Conservation (phyloP, 2,888 invertebrate species). For the Hemistola chrysoprasaria region DNA sequence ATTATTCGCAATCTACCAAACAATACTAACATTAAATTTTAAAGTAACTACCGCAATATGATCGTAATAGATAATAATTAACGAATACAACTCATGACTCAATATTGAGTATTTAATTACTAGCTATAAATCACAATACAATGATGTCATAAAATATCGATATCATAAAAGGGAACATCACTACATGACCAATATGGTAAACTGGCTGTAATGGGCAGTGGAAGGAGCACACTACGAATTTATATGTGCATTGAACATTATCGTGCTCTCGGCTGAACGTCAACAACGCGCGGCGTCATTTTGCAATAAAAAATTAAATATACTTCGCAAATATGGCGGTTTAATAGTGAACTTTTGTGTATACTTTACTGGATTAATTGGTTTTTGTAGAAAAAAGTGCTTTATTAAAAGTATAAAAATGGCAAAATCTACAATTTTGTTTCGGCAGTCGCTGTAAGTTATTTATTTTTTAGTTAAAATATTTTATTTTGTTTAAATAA, state of each 20-base stretch:
- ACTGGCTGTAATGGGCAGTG: slow-evolving; percentile 40
- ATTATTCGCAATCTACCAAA: too few relatives aligned
- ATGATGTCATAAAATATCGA: slow-evolving; percentile 14
- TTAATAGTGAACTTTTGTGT: slow-evolving; percentile 30
- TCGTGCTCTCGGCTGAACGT: slow-evolving; percentile 24
- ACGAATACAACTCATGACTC: background rate
- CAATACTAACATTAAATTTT: too few relatives aligned
- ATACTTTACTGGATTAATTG: slow-evolving; percentile 20
- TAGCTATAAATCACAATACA: background rate
- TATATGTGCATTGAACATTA: slow-evolving; percentile 44
- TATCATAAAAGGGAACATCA: slow-evolving; percentile 34
- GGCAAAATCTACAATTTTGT: slow-evolving; percentile 46
- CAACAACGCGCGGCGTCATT: slow-evolving; percentile 3
- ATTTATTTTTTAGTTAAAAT: too few relatives aligned
- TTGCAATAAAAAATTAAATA: slow-evolving; percentile 23
- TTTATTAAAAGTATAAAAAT: slow-evolving; percentile 36
- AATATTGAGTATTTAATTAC: background rate
- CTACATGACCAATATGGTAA: slow-evolving; percentile 42
- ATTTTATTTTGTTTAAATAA: too few relatives aligned
- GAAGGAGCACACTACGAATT: slow-evolving; percentile 34
- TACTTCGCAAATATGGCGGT: slow-evolving; percentile 24
- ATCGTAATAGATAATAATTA: background rate
- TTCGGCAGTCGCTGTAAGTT: slow-evolving; percentile 58
- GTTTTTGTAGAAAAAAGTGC: slow-evolving; percentile 2
- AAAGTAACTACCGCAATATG: too few relatives aligned